Conservation (phyloP, 2,113 vertebrate species). For the Clinocottus analis region DNA sequence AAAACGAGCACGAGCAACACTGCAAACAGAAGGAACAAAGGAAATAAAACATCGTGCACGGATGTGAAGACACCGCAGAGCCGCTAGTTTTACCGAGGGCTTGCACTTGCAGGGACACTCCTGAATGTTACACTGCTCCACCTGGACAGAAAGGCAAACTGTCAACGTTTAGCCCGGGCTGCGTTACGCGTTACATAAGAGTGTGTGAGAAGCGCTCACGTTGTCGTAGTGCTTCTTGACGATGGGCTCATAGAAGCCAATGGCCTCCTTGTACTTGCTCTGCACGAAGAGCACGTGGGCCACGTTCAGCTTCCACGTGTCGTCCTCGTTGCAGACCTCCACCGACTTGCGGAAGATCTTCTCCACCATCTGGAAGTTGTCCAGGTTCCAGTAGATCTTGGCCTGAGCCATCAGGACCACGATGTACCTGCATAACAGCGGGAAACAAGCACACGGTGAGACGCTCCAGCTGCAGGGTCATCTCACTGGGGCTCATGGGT, state of each 20-base stretch:
- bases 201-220: slow-evolving; percentile 63
- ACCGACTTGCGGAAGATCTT: slow-evolving; percentile 95
- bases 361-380: slow-evolving; percentile 95
- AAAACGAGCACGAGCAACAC: slow-evolving; percentile 25
- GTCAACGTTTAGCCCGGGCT: too few relatives aligned
- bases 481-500: too few relatives aligned
- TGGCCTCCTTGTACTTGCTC: slow-evolving; percentile 96
- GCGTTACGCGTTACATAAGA: too few relatives aligned
- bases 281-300: slow-evolving; percentile 98
- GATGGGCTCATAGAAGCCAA: slow-evolving; percentile 95
- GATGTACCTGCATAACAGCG: slow-evolving; percentile 83
- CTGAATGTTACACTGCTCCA: slow-evolving; percentile 88
- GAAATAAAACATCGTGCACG: slow-evolving; percentile 51
- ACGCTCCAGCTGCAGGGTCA: too few relatives aligned
- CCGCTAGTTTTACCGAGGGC: slow-evolving; percentile 79
- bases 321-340: slow-evolving; percentile 93
- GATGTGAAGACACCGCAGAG: slow-evolving; percentile 52
- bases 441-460: too few relatives aligned
- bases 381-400: slow-evolving; percentile 97
- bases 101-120: slow-evolving; percentile 86
- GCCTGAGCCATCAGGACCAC: slow-evolving; percentile 95
- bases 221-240: slow-evolving; percentile 95
- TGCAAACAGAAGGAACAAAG: slow-evolving; percentile 22
- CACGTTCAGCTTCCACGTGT: slow-evolving; percentile 96
- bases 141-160: slow-evolving; percentile 72